phyloP scores from a whole-genome alignment of 2,113 vertebrate genomes.

The Lethenteron reissneri region DNA sequence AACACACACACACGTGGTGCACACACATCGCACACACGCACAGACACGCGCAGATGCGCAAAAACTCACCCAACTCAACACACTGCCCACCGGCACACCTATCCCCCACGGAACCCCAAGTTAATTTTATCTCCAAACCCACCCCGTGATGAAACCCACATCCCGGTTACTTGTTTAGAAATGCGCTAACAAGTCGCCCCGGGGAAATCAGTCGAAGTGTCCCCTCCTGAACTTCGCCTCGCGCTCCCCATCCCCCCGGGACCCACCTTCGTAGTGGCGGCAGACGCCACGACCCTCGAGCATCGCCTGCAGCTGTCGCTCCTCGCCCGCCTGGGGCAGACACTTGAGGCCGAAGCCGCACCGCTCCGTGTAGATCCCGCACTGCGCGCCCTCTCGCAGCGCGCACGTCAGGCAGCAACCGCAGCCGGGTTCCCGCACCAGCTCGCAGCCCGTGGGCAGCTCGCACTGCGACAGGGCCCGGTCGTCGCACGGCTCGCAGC shows the following conservation, averaged over 20 bases:
- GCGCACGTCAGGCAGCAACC: constrained; percentile 94
- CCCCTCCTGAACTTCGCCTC: not conserved
- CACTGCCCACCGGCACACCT: too few relatives aligned
- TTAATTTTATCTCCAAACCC: too few relatives aligned
- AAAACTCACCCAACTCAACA: too few relatives aligned
- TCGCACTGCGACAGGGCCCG: constrained; percentile 83
- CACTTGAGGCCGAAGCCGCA: constrained; percentile 75
- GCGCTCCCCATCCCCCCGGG: not conserved
- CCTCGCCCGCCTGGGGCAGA: constrained; percentile 68
- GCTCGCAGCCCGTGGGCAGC: constrained; percentile 63
- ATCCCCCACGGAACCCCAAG: too few relatives aligned
- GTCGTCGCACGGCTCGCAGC: constrained; percentile 84
- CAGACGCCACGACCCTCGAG: constrained; percentile 81
- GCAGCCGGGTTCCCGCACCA: constrained; percentile 91
- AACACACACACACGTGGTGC: too few relatives aligned
- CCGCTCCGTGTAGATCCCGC: constrained; percentile 88
- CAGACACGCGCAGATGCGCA: too few relatives aligned
- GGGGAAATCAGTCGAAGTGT: too few relatives aligned
- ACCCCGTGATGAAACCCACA: too few relatives aligned
- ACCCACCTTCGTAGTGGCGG: constrained; percentile 25
- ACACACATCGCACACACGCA: too few relatives aligned
- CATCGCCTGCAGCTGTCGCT: constrained; percentile 84
- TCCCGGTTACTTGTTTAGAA: too few relatives aligned
- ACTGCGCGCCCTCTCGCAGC: constrained; percentile 65
- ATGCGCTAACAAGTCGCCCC: too few relatives aligned